Evolutionary conservation across 1,140 invertebrate species (phyloP), one percentile per base, ranked within the genome.

Genomic region (Trachymyrmex cornetzi): DNA sequence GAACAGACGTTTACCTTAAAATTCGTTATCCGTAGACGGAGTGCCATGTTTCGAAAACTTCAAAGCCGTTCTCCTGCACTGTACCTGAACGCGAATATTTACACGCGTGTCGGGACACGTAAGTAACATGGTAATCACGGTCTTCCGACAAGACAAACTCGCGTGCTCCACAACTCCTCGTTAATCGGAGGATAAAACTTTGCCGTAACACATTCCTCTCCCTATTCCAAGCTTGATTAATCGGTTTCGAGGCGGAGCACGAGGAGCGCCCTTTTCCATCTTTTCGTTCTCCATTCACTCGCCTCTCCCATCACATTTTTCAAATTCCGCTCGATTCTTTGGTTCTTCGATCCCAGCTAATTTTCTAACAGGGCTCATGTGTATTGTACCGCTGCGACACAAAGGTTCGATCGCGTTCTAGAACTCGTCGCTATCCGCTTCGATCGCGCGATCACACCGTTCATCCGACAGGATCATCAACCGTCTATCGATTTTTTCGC

Each of bases 41-140:
- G 16, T 2, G 59, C 16, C 7, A 19, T 50, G 22, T 19, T 11
- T 53, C 44, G 80, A 11, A 12, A 27, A 57, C 24, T 61, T 84
- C 69, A 74, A 74, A 84, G 53, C 12, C 16, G 22, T 5, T 48
- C 19, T 48, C 59, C 55, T 30, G 3, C 38, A 24, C 7, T 7
- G 3, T 50, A 61, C 38, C 9, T n/a, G 24, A 82, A 30, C 38
- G 67, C 12, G 69, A 75, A 24, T 50, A 50, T 69, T 67, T 67
- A 50, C 77, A 80, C 63, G 14, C 77, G n/a, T n/a, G 77, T 48
- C 24, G 59, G 12, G 30, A 57, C 79, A 81, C 80, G 7, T 11
- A 24, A 53, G 22, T 27, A 22, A 44, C 3, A n/a, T n/a, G 12
- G 19, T 55, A 16, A 74, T 74, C 80, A 59, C 34, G 24, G 12